A percentile compares a stretch with the other conserved stretches of the same genome.
Evolutionary conservation across 2,888 invertebrate genomes (phyloP).

Genomic region (Sphaeridia pumilis): DNA sequence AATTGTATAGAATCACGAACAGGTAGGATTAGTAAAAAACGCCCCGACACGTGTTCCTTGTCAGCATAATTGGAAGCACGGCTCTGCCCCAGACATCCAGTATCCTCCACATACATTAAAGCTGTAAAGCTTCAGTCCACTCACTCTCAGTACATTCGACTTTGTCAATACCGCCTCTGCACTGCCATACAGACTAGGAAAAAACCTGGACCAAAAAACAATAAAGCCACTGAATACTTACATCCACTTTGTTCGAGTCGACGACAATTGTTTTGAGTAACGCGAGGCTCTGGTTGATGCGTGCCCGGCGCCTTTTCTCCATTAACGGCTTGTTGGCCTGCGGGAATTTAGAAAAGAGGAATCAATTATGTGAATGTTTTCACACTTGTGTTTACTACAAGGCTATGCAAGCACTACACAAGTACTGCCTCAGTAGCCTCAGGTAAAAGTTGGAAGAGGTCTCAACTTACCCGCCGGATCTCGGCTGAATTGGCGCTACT

Average conservation of each 20-base stretch:
- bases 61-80: no score
- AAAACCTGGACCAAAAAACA: no score
- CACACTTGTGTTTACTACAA: neutral
- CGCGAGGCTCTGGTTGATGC: constrained; percentile 14
- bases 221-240: neutral
- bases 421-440: neutral
- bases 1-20: no score
- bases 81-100: no score
- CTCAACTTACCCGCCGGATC: constrained; percentile 14
- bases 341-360: neutral
- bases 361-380: no score
- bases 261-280: constrained; percentile 15
- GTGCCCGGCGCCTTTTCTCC: constrained; percentile 14
- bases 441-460: neutral
- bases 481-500: constrained; percentile 12
- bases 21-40: no score
- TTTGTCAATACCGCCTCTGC: no score
- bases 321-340: constrained; percentile 18
- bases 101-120: no score
- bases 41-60: no score
- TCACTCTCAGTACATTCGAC: no score
- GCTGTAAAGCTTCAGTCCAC: no score
- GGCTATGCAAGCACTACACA: neutral
- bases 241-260: constrained; percentile 16
- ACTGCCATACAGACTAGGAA: no score